phyloP scores from a whole-genome alignment of 2,113 vertebrate genomes.

The Indri indri region DNA sequence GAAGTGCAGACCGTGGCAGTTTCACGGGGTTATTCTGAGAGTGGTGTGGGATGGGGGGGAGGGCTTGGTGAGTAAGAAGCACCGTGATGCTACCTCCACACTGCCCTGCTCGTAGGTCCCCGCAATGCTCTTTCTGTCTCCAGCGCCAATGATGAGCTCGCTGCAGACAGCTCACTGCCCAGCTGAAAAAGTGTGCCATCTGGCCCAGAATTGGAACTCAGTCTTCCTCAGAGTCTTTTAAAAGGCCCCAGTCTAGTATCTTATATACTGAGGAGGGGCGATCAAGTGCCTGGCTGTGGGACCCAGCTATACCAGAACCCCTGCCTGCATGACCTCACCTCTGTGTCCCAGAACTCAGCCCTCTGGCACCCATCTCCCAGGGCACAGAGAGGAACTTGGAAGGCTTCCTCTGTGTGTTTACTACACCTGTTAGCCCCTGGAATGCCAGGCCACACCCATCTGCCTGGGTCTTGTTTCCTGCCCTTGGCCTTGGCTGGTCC shows the following conservation, averaged over 20 bases:
- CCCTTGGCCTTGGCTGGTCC: constrained; percentile 59
- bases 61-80: neutral
- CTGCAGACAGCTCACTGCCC: neutral
- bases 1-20: neutral
- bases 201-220: neutral
- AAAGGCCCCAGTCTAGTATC: neutral
- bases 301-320: neutral
- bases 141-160: fast-evolving
- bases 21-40: neutral
- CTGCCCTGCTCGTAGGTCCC: neutral
- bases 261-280: neutral
- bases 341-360: neutral
- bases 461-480: constrained; percentile 42
- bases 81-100: fast-evolving
- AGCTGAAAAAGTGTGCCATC: neutral
- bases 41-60: neutral
- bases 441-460: neutral
- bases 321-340: neutral
- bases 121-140: neutral
- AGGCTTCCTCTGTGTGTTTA: neutral
- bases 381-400: neutral
- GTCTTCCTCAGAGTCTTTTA: neutral
- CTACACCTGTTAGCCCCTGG: neutral
- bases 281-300: neutral
- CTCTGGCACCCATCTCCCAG: neutral